Evolutionary conservation across 2,888 invertebrate species (phyloP).

Genomic region (Schrankia costaestrigalis): DNA sequence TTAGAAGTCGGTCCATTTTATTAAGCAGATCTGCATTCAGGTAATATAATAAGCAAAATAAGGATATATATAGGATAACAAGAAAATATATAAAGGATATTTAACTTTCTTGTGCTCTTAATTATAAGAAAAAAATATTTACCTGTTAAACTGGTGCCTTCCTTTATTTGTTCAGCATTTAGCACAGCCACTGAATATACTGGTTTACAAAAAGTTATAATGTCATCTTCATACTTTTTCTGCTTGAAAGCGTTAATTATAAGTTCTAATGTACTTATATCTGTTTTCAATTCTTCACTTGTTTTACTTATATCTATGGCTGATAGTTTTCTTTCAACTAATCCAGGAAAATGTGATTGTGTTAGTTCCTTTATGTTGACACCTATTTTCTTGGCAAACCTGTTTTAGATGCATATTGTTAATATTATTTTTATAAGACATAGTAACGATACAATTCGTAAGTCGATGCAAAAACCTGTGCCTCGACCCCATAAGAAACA

Average conservation of each 20-base stretch:
- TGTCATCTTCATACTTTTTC: constrained; percentile 86
- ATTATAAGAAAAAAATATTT: constrained; percentile 20
- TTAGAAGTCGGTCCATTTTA: too few species aligned
- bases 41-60: too few species aligned
- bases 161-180: constrained; percentile 82
- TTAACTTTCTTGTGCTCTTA: too few species aligned
- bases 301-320: constrained; percentile 41
- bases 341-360: constrained; percentile 56
- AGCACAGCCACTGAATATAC: constrained; percentile 88
- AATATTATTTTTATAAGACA: background rate
- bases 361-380: constrained; percentile 66
- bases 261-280: constrained; percentile 83
- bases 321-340: constrained; percentile 47
- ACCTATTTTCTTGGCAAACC: constrained; percentile 69
- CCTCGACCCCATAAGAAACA: background rate
- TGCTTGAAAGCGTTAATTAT: constrained; percentile 88
- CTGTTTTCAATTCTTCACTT: constrained; percentile 76
- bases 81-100: too few species aligned
- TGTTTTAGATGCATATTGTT: too few species aligned
- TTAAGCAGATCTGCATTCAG: too few species aligned
- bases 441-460: too few species aligned
- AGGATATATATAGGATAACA: too few species aligned
- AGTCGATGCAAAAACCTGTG: too few species aligned
- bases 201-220: constrained; percentile 84
- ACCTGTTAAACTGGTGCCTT: constrained; percentile 84